phyloP scores from a whole-genome alignment of 2,797 vertebrate genomes.

The Eurystomus glaucurus region DNA sequence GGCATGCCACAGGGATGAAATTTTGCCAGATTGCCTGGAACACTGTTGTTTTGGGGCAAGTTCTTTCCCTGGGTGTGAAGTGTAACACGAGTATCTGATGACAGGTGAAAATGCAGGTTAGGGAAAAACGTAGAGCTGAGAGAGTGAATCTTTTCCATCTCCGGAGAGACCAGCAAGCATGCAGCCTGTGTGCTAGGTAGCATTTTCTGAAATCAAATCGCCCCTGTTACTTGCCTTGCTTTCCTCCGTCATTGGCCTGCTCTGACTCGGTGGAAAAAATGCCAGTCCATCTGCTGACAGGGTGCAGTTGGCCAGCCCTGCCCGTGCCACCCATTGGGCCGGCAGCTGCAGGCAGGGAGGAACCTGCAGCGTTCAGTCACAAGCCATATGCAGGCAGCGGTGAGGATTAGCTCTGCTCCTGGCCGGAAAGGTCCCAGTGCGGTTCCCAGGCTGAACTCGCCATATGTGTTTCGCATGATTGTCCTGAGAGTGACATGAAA shows the following conservation, averaged over 20 bases:
- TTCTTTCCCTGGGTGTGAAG: constrained; percentile 19
- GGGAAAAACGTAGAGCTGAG: neutral
- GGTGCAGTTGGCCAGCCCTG: neutral
- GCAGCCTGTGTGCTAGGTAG: neutral
- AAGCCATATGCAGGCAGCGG: neutral
- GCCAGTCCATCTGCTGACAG: neutral
- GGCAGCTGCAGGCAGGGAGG: constrained; percentile 35
- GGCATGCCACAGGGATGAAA: neutral
- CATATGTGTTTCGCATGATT: constrained; percentile 36
- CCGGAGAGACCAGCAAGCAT: rapidly evolving
- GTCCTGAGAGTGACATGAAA: constrained; percentile 26
- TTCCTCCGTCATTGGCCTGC: neutral
- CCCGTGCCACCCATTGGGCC: neutral
- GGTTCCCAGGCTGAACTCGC: constrained; percentile 32
- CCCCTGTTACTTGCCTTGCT: neutral
- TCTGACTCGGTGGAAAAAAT: constrained; percentile 3
- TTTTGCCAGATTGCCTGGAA: constrained; percentile 5
- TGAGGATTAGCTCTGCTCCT: constrained; percentile 65
- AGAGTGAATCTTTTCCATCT: neutral
- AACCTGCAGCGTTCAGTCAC: neutral
- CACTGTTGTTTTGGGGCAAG: neutral
- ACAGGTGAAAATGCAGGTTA: constrained; percentile 19
- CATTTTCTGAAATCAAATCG: neutral
- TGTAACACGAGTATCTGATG: neutral
- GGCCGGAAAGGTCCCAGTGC: constrained; percentile 24